These are phyloP conservation scores for Drosophila trichaetosa DNA, from an alignment of 2,888 invertebrate species.

Conservation along the genomic window DNA sequence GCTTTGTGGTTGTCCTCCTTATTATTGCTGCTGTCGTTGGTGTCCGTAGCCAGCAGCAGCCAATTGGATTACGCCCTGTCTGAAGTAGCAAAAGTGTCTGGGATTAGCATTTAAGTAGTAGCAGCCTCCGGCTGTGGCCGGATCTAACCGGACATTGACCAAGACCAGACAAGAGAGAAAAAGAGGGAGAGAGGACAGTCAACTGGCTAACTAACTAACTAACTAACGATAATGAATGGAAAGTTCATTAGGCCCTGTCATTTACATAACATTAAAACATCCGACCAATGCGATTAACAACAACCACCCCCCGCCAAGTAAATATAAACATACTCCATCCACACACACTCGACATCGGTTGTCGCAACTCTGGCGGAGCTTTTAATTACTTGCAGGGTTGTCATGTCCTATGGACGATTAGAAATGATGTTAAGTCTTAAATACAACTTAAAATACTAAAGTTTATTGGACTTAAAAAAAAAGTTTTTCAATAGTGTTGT, in stretches of 20 bases:
- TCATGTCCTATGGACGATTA: constrained; percentile 6
- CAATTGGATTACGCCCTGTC: constrained; percentile 50
- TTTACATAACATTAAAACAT: constrained; percentile 80
- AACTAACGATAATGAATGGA: constrained; percentile 81
- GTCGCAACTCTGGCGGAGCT: constrained; percentile 11
- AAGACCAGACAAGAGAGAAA: constrained; percentile 1
- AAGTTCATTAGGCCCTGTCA: constrained; percentile 80
- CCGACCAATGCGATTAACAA: constrained; percentile 52
- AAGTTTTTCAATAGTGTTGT: not conserved
- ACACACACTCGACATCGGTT: constrained; percentile 17
- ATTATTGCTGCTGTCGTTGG: constrained; percentile 4
- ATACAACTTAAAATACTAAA: not conserved
- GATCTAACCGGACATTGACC: constrained; percentile 60
- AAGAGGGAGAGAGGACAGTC: constrained; percentile 14
- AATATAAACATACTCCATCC: constrained; percentile 35
- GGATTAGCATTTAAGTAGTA: constrained; percentile 74
- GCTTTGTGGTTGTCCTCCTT: constrained; percentile 59
- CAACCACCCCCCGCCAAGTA: constrained; percentile 14
- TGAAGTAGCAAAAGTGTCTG: constrained; percentile 66
- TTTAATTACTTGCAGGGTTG: constrained; percentile 49
- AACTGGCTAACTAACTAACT: constrained; percentile 27
- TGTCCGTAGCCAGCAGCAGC: constrained; percentile 23
- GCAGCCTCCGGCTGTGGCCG: constrained; percentile 32
- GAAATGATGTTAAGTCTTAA: not conserved
- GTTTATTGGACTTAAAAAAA: not conserved